Base-by-base conservation (phyloP, 1,140 invertebrate species). In the Pogonognathellus flavescens region DNA sequence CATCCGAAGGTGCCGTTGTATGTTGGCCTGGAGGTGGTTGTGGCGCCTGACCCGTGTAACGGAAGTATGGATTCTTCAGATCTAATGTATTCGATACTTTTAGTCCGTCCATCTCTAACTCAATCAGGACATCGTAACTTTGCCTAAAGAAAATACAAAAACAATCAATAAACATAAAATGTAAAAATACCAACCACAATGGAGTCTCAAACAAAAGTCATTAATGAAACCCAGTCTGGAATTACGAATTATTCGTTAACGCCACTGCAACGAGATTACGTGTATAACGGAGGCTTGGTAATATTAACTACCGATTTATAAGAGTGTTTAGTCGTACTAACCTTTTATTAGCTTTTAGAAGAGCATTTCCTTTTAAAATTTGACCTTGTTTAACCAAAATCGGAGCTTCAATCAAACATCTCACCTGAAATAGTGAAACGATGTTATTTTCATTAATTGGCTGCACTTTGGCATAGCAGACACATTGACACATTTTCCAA, bases 91-190 rank as follows among this genome's bases (percentile, higher is more conserved):
- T 99, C 84, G 93, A 94, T 70, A 95, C 96, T 87, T 91, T 91
- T 16, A 96, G 96, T 52, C 97, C 97, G 91, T 98, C 97, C 53
- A 99, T 93, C 86, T 94, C 94, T 85, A 99, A 90, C 89, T 98
- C 96, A 91, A 99, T 99, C 18, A 97, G 97, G n/a, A 99, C 97
- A 92, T 99, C 98, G 90, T 99, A 99, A 89, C 97, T 99, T 93
- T 99, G 98, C 91, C 95, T 93, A 89, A 76, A 91, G 91, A 84
- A n/a, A 60, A 87, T 31, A 72, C 41, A 83, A 11, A 52, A 80
- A 84, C 1, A 7, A 55, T 52, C 22, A 82, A 18, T 11, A 14
- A 66, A 5, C n/a, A n/a, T n/a, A n/a, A n/a, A n/a, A n/a, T n/a
- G n/a, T n/a, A n/a, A n/a, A n/a, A n/a, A n/a, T n/a, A n/a, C n/a